phyloP scores from a whole-genome alignment of 2,797 vertebrate genomes.

The Dendrocincla fuliginosa region DNA sequence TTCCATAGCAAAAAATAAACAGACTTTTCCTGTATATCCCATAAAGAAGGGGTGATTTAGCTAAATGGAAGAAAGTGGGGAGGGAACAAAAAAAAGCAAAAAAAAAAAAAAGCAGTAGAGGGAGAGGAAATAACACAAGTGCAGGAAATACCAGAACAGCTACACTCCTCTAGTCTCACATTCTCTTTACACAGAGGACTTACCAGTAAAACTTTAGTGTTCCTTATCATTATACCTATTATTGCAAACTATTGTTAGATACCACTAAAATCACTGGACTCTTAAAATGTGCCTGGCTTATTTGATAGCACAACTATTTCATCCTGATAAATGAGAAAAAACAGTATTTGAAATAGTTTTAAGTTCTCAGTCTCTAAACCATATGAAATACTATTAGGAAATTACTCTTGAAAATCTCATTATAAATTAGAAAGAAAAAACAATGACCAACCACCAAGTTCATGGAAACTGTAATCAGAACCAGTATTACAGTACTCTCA shows the following conservation, averaged over 20 bases:
- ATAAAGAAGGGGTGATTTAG: neutral
- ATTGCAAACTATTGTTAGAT: neutral
- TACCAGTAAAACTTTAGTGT: neutral
- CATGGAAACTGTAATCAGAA: neutral
- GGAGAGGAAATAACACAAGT: neutral
- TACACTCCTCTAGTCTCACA: neutral
- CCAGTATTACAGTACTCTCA: neutral
- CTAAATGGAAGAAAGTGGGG: neutral
- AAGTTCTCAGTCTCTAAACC: neutral
- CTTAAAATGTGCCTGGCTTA: neutral
- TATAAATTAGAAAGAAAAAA: neutral
- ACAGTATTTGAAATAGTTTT: neutral
- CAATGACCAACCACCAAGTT: neutral
- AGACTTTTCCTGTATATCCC: neutral
- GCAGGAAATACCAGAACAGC: neutral
- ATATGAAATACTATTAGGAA: neutral
- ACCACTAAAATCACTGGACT: neutral
- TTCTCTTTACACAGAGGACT: neutral
- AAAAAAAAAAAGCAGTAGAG: neutral
- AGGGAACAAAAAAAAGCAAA: rapidly evolving
- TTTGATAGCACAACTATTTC: neutral
- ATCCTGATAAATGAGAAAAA: neutral
- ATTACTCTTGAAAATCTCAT: neutral
- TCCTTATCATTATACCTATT: neutral
- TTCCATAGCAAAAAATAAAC: neutral